Conservation (phyloP, 2,113 vertebrate genomes). For the Eolophus roseicapilla region DNA sequence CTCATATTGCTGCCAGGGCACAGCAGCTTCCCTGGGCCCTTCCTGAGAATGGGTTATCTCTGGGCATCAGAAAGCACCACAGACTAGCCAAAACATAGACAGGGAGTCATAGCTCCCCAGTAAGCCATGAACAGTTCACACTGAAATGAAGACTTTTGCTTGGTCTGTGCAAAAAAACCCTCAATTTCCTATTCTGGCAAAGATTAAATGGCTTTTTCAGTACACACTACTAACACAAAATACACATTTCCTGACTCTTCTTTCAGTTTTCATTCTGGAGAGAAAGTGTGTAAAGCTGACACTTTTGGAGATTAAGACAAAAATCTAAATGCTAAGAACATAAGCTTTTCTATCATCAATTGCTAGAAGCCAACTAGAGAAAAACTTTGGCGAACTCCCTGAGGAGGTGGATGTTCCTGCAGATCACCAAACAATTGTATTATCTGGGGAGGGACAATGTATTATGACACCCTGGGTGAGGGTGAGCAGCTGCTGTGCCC, state of each 20-base stretch:
- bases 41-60: background rate
- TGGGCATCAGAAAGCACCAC: background rate
- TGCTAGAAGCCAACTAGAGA: conserved; percentile 70
- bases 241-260: background rate
- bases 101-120: background rate
- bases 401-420: conserved; percentile 54
- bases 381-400: conserved; percentile 61
- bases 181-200: background rate
- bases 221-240: background rate
- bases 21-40: background rate
- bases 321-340: background rate
- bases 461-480: background rate
- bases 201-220: background rate
- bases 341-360: background rate
- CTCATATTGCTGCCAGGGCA: background rate
- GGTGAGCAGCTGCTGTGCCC: background rate
- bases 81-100: background rate
- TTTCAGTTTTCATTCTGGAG: background rate
- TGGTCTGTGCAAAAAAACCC: background rate
- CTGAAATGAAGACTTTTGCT: background rate
- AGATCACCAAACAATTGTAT: background rate
- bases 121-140: background rate
- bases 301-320: background rate
- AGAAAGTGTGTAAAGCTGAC: background rate
- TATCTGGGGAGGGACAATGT: background rate